Base-by-base conservation (phyloP, 2,888 invertebrate genomes). In the Amblyteles armatorius region DNA sequence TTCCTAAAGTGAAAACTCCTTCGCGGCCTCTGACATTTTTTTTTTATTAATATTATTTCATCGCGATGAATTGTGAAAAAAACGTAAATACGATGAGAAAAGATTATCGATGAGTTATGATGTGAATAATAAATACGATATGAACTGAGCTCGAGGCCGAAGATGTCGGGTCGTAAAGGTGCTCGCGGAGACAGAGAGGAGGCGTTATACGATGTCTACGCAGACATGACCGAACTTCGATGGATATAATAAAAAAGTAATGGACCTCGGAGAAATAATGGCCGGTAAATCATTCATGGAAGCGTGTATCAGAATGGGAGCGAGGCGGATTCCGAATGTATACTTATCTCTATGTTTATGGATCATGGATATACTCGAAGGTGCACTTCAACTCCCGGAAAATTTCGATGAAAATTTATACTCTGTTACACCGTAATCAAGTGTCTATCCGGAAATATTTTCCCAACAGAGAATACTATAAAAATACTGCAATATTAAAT, bases 161-260 rank as follows among this genome's bases (percentile, higher is more conserved):
- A 73, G 68, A 82, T 69, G 83, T 48, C 68, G n/a, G 52, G 6
- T 48, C 82, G 73, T 82, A 65, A 77, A 85, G 74, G 80, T 76
- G 78, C 74, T 73, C 22, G 13, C 13, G 26, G 68, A 77, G 79
- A 55, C 65, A 36, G 57, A 69, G 36, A 57, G 26, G 11, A 77
- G 57, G 44, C 57, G 73, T 78, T 77, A 44, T 80, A 76, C 65
- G 60, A 33, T 19, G 63, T 60, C 63, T 79, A 79, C 55, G 5
- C 50, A 19, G 52, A 50, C 65, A 33, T 67, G 71, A 81, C 55
- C 33, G 63, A 83, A 83, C 81, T 78, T 77, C 57, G 69, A 57
- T 60, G 79, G 63, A 71, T 81, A 72, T 86, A 83, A 87, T 87
- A 87, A 87, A 87, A 85, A 85, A 83, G 85, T 87, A 83, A 83